These are phyloP conservation scores for Brienomyrus brachyistius DNA, from an alignment of 2,113 vertebrate species.

Conservation along the genomic window DNA sequence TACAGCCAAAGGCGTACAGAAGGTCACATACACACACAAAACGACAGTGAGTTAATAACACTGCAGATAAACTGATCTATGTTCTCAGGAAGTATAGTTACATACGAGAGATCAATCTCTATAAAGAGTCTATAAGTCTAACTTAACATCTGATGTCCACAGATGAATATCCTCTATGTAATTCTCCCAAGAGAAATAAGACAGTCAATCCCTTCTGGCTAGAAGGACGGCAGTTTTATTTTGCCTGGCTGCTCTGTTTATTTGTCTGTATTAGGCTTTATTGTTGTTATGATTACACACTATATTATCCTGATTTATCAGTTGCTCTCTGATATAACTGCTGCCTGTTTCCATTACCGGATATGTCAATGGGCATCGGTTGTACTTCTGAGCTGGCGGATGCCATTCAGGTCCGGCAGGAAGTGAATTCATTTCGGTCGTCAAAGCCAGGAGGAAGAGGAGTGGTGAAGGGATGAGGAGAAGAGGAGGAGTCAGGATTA, in stretches of 20 bases:
- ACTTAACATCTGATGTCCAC: conserved; percentile 9
- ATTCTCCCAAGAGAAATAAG: neutral
- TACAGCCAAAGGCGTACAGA: conserved; percentile 5
- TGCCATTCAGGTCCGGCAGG: neutral
- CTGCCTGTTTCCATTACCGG: neutral
- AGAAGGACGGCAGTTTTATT: conserved; percentile 1
- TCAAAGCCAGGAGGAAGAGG: neutral
- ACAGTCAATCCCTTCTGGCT: neutral
- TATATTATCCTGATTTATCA: neutral
- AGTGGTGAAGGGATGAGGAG: neutral
- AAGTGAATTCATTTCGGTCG: neutral
- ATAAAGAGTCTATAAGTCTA: conserved; percentile 10
- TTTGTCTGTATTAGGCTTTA: conserved; percentile 5
- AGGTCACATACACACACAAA: neutral
- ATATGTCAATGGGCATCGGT: neutral
- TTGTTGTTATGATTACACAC: conserved; percentile 8
- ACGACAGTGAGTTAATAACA: neutral
- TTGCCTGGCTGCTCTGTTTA: neutral
- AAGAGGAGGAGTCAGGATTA: neutral
- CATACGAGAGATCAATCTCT: neutral
- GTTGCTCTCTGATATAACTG: neutral
- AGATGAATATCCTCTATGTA: conserved; percentile 5
- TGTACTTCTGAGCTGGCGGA: neutral
- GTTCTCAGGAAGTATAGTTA: neutral
- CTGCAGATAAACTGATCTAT: neutral